Conservation (phyloP, 2,113 vertebrate species). For the Myotis lucifugus region DNA sequence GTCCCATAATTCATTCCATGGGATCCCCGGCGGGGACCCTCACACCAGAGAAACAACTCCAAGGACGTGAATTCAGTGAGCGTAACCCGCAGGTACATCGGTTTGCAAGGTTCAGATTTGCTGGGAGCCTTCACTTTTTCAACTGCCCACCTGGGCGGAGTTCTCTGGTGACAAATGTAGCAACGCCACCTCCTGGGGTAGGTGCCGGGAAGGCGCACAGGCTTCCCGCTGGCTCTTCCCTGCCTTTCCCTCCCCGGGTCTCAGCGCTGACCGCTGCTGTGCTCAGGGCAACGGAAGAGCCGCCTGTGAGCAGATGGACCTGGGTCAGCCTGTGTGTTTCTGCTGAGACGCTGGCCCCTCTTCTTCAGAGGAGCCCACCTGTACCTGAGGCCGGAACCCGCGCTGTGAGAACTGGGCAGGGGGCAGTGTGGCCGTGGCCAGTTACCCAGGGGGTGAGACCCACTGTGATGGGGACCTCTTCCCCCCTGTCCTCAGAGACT, state of each 20-base stretch:
- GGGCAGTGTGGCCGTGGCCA: rapidly evolving
- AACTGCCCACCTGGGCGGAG: neutral
- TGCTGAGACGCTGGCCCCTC: neutral
- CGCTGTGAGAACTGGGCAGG: rapidly evolving
- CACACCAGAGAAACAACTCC: neutral
- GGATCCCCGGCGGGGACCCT: neutral
- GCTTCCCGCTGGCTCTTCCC: rapidly evolving
- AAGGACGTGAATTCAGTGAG: neutral
- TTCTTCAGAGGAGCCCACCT: neutral
- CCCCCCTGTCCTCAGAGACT: neutral
- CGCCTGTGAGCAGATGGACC: neutral
- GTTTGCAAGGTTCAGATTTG: neutral
- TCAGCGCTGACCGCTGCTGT: rapidly evolving
- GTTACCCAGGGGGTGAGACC: neutral
- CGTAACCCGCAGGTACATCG: rapidly evolving
- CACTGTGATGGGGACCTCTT: rapidly evolving
- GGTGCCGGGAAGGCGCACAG: no score
- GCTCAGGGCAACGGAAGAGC: rapidly evolving
- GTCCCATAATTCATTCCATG: neutral
- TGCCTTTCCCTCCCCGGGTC: rapidly evolving
- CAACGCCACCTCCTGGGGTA: rapidly evolving
- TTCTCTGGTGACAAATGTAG: neutral
- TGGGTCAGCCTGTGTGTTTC: rapidly evolving
- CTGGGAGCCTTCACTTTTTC: neutral
- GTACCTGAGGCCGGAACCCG: rapidly evolving